Base-by-base conservation (phyloP, 2,113 vertebrate genomes). In the Hylia prasina region DNA sequence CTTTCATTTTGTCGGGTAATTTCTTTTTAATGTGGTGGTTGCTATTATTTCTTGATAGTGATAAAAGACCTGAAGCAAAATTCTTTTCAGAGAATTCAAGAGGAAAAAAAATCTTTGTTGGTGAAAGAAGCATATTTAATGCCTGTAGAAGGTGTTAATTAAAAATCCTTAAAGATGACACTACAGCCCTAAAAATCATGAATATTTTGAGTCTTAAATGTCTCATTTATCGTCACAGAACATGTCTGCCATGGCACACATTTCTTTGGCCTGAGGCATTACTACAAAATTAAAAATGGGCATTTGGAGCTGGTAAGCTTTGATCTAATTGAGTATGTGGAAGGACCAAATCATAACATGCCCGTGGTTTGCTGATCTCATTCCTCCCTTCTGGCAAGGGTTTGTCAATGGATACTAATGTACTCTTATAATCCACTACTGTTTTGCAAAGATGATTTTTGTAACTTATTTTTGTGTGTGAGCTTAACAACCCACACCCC, bases 61-160 rank as follows among this genome's bases (percentile, higher is more conserved):
- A 96, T 93, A 93, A 91, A 94, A 95, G 89, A 96, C 89, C 77
- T 80, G 70, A 94, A 96, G 93, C 79, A 96, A 94, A 96, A 91
- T 22, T 56, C 70, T 94, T 85, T 89, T 82, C 87, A 78, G 42
- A 77, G 25, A 95, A 94, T 87, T 93, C 13, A 24, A 89, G 76
- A 87, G 61, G 39, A 78, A 94, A 93, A 90, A 93, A 90, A 63
- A 48, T 45, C 85, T 95, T 90, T 87, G 75, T 93, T 96, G 54
- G 60, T 82, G 78, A 44, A 96, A 93, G 66, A 40, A 97, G 70
- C 14, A 77, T 39, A 94, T 89, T 95, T 96, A 97, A 95, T 96
- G 44, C 77, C 89, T 63, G 69, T 33, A 91, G 80, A 95, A 97
- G 48, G 76, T 95, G 91, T 96, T 97, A 95, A 97, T 97, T 97